Evolutionary conservation across 1,140 invertebrate species (phyloP).

Genomic region (Heliconius congener): DNA sequence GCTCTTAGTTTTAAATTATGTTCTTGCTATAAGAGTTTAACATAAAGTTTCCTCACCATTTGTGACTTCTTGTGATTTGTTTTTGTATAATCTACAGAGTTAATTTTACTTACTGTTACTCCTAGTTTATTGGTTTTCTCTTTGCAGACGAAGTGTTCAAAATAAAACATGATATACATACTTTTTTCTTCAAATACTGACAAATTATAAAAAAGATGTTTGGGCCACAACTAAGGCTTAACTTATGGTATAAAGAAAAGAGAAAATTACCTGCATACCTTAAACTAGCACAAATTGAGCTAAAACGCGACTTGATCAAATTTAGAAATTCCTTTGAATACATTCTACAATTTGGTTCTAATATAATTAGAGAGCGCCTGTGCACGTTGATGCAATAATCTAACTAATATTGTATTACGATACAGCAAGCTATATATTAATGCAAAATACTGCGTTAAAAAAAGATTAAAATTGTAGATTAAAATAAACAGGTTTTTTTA

Average conservation of each 20-base stretch:
- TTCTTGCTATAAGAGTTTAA: constrained; percentile 4
- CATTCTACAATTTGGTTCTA: not conserved
- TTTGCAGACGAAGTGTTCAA: too few species aligned
- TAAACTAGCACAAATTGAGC: not conserved
- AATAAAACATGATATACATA: too few species aligned
- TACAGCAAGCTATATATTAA: not conserved
- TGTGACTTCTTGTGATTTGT: too few species aligned
- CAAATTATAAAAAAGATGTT: not conserved
- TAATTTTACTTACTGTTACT: too few species aligned
- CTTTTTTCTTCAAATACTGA: not conserved
- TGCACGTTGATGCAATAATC: not conserved
- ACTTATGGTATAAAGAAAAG: too few species aligned
- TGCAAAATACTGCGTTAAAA: too few species aligned
- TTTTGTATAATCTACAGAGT: too few species aligned
- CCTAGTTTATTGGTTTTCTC: too few species aligned
- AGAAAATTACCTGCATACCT: not conserved
- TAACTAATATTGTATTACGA: constrained; percentile 2
- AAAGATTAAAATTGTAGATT: too few species aligned
- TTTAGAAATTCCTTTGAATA: constrained; percentile 1
- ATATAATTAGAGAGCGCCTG: constrained; percentile 1
- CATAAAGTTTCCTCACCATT: not conserved
- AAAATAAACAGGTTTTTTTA: too few species aligned
- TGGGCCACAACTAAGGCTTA: not conserved
- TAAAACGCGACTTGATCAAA: not conserved
- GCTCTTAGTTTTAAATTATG: constrained; percentile 2